Base-by-base conservation (phyloP, 2,888 invertebrate species). In the Drosophila acutilabella region DNA sequence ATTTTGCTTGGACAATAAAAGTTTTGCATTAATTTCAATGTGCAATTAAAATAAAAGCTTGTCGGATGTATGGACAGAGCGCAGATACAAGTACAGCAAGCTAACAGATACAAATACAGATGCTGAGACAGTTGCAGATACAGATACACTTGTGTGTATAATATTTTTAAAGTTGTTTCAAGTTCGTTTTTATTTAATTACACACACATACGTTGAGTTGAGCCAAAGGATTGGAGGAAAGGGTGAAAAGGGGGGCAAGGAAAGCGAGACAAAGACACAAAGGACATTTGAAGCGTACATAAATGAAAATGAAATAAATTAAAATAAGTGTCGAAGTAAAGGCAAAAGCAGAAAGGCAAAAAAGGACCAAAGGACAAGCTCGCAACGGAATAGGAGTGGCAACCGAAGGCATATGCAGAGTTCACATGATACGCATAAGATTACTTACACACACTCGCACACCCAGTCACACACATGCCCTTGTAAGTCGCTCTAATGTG, bases 221-320 rank as follows among this genome's bases (percentile, higher is more conserved):
- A 11, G 0, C 2, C 2, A 51, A 41, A 10, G 11, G 36, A n/a
- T n/a, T 23, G 8, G 50, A 18, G 58, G 47, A 20, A 30, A 26
- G 52, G 2, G 16, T 23, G 11, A 20, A 26, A 48, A 1, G n/a
- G 16, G n/a, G 2, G 14, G 44, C 16, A 6, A 20, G 33, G 23
- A 13, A 11, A 18, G 30, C 26, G 61, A 45, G 38, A 59, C 44
- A 23, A 57, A 64, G 59, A 45, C 65, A 74, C 64, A 65, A 85
- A 82, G 80, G 80, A 82, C 70, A 81, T 81, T 81, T 79, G 71
- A 77, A 77, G 81, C 77, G 69, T 71, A 67, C 71, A 80, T 76
- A 81, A 83, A 86, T 86, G 82, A 80, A 77, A 83, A 86, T 86
- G 81, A 83, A 83, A 83, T 83, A 83, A 83, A 86, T 83, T 86